Conservation (phyloP, 2,888 invertebrate species). For the Acrocyrtus sp. region DNA sequence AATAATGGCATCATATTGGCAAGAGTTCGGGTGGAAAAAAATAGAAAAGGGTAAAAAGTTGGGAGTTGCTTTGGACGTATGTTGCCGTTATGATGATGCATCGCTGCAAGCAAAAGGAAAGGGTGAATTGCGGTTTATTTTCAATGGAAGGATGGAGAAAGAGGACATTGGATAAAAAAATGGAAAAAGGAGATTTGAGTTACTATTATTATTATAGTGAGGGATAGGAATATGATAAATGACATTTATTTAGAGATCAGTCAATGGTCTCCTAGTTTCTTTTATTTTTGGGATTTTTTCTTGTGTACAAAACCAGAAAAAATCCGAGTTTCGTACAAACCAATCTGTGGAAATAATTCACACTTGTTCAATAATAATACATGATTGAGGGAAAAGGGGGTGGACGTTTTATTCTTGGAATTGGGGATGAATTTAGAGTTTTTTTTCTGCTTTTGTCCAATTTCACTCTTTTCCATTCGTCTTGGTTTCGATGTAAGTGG, state of each 20-base stretch:
- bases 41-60: conserved; percentile 34
- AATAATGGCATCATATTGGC: conserved; percentile 43
- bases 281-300: not conserved
- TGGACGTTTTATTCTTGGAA: not conserved
- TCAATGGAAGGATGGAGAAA: no score
- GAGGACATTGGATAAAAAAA: not conserved
- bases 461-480: not conserved
- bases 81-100: not conserved
- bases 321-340: conserved; percentile 32
- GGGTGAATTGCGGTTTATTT: not conserved
- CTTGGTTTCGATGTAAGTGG: conserved; percentile 1
- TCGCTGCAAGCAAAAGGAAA: conserved; percentile 11
- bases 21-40: conserved; percentile 4
- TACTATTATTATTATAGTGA: conserved; percentile 24
- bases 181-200: conserved; percentile 18
- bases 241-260: conserved; percentile 41
- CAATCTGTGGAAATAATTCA: conserved; percentile 56
- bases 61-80: conserved; percentile 28
- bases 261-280: conserved; percentile 23
- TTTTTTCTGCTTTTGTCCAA: not conserved
- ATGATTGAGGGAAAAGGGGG: conserved; percentile 16
- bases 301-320: not conserved
- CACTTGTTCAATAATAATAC: conserved; percentile 55
- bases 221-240: conserved; percentile 33
- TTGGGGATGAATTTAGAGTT: not conserved